phyloP scores from a whole-genome alignment of 2,113 vertebrate species.

The Rallus limicola region DNA sequence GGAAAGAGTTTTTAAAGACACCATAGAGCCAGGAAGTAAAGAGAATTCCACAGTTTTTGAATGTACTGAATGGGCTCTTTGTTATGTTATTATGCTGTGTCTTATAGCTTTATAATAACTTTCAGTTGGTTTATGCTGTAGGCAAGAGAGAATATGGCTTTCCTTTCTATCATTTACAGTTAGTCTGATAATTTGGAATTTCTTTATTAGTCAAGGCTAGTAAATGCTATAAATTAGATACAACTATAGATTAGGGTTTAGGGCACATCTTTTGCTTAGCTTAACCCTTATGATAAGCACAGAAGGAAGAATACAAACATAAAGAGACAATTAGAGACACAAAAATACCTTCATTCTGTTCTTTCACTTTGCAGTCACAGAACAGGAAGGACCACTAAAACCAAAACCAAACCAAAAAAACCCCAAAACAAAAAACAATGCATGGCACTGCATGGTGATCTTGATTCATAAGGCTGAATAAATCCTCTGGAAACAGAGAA shows the following conservation, averaged over 20 bases:
- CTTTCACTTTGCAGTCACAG: background rate
- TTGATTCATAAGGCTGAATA: background rate
- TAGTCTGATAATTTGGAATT: background rate
- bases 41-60: background rate
- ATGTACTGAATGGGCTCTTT: background rate
- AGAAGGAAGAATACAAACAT: background rate
- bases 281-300: background rate
- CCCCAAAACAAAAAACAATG: background rate
- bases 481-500: background rate
- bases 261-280: background rate
- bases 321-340: background rate
- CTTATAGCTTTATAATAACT: background rate
- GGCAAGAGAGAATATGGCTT: background rate
- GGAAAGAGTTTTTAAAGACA: background rate
- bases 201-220: background rate
- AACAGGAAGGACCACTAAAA: background rate
- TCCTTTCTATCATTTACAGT: background rate
- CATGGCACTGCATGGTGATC: accelerated
- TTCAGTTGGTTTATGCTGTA: background rate
- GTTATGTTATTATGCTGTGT: background rate
- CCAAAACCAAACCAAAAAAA: background rate
- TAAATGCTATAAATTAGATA: background rate
- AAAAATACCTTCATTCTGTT: background rate
- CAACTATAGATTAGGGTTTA: background rate
- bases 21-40: background rate